Evolutionary conservation across 2,113 vertebrate genomes (phyloP), one percentile per base, ranked within the genome.

Genomic region (Pimephales promelas): DNA sequence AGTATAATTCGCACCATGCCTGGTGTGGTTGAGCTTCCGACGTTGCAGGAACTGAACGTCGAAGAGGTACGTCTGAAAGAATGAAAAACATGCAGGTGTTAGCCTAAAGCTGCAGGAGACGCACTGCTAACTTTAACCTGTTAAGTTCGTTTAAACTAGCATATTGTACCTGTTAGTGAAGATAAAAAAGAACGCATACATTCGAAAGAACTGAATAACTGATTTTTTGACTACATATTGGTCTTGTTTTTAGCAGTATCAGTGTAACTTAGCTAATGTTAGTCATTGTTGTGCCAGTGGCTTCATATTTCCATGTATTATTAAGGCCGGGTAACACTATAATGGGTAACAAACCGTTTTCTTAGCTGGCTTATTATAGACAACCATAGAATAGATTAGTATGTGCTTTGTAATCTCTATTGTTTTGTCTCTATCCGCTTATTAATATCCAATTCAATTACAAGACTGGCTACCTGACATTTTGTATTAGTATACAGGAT

Each of bases 31-130:
- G 93, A 94, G 22, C 22, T 98, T 10, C 97, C 98, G 4, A 59
- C 93, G 2, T 14, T 93, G 81, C 92, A 97, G 90, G 97, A 99
- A 79, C 94, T 99, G 71, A 95, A 93, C 1, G 96, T 97, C 84
- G 93, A 91, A 11, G 97, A 99, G 95, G 97, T 98, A 26, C 0
- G 95, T 81, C 22, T 77, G 20, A 56, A 74, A 10, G 26, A 31
- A 6, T 16, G 14, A 7, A 45, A 78, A 28, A 70, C 28, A 36
- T 13, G 3, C 56, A 49, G 59, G 3, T 13, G 43, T 26, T 47
- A 28, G 26, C 26, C 56, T 62, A 4, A 43, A 61, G 76, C 76
- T 62, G n/a, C 59, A 14, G 40, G 14, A 64, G 10, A 47, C 22
- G 28, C 40, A 64, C 43, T 22, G 77, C 59, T 47, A 62, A 47